These are phyloP conservation scores for Colletes collaris DNA, from an alignment of 2,888 invertebrate genomes.

Conservation along the genomic window DNA sequence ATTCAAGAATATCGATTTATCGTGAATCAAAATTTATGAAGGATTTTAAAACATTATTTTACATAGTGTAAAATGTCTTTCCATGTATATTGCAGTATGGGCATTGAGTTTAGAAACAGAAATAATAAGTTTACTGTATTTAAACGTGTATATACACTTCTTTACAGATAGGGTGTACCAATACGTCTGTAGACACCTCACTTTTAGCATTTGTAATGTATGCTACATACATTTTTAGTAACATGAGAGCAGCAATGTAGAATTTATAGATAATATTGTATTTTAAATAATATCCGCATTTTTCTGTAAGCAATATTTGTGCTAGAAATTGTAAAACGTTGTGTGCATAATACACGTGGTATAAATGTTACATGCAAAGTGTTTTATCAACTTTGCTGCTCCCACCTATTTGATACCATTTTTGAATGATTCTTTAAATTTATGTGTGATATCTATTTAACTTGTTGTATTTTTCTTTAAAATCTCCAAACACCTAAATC, in stretches of 20 bases:
- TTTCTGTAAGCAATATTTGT: neutral
- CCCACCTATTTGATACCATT: conserved; percentile 10
- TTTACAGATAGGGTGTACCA: conserved; percentile 64
- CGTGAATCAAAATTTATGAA: conserved; percentile 30
- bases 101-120: conserved; percentile 54
- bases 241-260: conserved; percentile 36
- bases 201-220: conserved; percentile 14
- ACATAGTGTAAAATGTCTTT: conserved; percentile 40
- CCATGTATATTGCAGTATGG: conserved; percentile 44
- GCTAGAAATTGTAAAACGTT: neutral
- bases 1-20: conserved; percentile 27
- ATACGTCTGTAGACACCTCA: conserved; percentile 58
- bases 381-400: conserved; percentile 23
- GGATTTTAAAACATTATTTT: conserved; percentile 23
- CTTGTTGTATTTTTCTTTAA: conserved; percentile 15
- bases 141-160: conserved; percentile 50
- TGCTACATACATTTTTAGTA: conserved; percentile 4
- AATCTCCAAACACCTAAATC: neutral
- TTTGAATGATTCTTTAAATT: conserved; percentile 15
- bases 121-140: conserved; percentile 36
- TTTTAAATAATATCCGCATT: conserved; percentile 5
- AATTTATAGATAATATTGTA: neutral
- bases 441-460: conserved; percentile 13
- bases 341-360: neutral
- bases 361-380: neutral